Evolutionary conservation across 2,797 vertebrate species (phyloP).

Genomic region (Lagodon rhomboides): DNA sequence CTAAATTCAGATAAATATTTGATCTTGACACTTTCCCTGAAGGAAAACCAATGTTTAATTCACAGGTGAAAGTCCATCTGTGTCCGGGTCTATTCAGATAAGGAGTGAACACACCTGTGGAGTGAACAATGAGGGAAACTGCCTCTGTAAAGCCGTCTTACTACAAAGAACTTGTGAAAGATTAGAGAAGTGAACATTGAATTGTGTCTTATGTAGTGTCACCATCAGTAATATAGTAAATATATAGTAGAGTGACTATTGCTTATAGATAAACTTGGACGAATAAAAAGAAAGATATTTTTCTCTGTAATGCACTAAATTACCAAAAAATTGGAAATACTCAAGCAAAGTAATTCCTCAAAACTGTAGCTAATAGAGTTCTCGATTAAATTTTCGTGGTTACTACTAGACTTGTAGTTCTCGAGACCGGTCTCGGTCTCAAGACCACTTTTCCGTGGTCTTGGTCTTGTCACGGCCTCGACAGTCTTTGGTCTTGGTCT

Average conservation of each 20-base stretch:
- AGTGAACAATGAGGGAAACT: not conserved
- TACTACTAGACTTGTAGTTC: too few species aligned
- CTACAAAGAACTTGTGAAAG: not conserved
- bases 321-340: not conserved
- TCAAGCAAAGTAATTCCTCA: not conserved
- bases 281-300: not conserved
- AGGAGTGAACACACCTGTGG: not conserved
- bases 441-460: too few species aligned
- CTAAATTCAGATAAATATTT: not conserved
- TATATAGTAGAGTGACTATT: not conserved
- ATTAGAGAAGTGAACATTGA: not conserved
- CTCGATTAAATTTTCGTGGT: not conserved
- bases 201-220: too few species aligned
- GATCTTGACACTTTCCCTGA: not conserved
- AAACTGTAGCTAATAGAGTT: not conserved
- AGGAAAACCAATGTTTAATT: not conserved
- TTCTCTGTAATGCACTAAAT: not conserved
- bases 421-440: too few species aligned
- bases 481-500: too few species aligned
- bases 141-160: not conserved
- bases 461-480: too few species aligned
- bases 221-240: not conserved
- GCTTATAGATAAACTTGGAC: not conserved
- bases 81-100: not conserved
- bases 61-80: conserved; percentile 41